Base-by-base conservation (phyloP, 2,888 invertebrate species). In the Loripinus fragilis region DNA sequence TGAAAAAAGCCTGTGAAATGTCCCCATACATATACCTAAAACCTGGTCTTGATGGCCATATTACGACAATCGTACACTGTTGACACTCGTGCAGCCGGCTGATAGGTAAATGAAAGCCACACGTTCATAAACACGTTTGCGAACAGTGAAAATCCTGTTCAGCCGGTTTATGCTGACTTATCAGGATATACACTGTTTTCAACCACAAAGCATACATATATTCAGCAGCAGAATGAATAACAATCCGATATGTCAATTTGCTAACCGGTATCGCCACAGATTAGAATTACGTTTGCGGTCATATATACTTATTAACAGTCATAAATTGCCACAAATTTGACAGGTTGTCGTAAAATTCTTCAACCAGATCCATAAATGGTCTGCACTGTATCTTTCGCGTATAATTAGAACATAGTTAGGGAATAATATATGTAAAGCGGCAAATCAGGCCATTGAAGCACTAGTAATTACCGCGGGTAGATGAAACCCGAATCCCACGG, bases 331-430 rank as follows among this genome's bases (percentile, higher is more conserved):
- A 73, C 80, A 80, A 83, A 83, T 83, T 83, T 83, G 83, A 83
- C 83, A 78, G 67, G 66, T 71, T 80, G 76, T 83, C 83, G 83
- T 83, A 83, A 83, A 83, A 83, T 69, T 78, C 68, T 64, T 76
- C 74, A 76, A 80, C 77, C 80, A 74, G 41, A 74, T 74, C 83
- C 83, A 83, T 83, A 83, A 80, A 83, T 80, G 83, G 83, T 77
- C 69, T 80, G 80, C 76, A 67, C 60, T 74, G 65, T 81, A 73
- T 65, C 79, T 77, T 75, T 81, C 81, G 77, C 79, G 71, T 81
- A 81, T 84, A 84, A 84, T 84, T 84, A 84, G 84, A 79, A 81
- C 81, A 77, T 84, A 81, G 84, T 84, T 84, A 84, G 81, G 71
- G 84, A 79, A 81, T 84, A 81, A 81, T 84, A 67, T 84, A 84